Conservation (phyloP, 2,797 vertebrate species). For the Cyprinodon diabolis region DNA sequence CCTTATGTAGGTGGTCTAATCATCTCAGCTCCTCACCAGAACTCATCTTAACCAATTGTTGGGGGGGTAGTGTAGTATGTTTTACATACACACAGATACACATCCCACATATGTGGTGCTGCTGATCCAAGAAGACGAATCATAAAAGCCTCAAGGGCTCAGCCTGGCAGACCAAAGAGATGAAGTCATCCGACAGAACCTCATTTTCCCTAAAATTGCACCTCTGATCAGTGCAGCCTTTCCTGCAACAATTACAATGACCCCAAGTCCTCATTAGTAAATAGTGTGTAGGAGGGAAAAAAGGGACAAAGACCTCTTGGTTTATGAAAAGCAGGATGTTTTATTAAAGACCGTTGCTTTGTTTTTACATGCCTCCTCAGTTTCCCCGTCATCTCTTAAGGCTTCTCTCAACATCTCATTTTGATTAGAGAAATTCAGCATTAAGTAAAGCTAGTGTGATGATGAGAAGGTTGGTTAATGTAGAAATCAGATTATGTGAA, state of each 20-base stretch:
- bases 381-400: conserved; percentile 66
- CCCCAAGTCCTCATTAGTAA: conserved; percentile 81
- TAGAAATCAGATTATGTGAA: conserved; percentile 27
- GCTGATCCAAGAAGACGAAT: conserved; percentile 79
- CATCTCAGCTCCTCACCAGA: conserved; percentile 59
- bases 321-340: conserved; percentile 64
- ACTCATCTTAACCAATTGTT: conserved; percentile 63
- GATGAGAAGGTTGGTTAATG: conserved; percentile 25
- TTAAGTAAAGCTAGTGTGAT: conserved; percentile 35
- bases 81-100: conserved; percentile 45
- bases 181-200: conserved; percentile 81
- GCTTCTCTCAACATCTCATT: conserved; percentile 68
- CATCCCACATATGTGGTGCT: conserved; percentile 68
- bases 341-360: conserved; percentile 38
- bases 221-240: conserved; percentile 82
- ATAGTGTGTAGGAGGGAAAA: conserved; percentile 57
- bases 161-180: conserved; percentile 70
- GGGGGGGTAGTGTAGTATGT: conserved; percentile 30
- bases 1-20: conserved; percentile 76
- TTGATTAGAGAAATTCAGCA: conserved; percentile 72
- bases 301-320: conserved; percentile 67
- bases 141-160: conserved; percentile 71
- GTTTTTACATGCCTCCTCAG: conserved; percentile 39
- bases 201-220: conserved; percentile 84
- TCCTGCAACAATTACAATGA: conserved; percentile 85